phyloP scores from a whole-genome alignment of 2,888 invertebrate species.

The Nineta flava region DNA sequence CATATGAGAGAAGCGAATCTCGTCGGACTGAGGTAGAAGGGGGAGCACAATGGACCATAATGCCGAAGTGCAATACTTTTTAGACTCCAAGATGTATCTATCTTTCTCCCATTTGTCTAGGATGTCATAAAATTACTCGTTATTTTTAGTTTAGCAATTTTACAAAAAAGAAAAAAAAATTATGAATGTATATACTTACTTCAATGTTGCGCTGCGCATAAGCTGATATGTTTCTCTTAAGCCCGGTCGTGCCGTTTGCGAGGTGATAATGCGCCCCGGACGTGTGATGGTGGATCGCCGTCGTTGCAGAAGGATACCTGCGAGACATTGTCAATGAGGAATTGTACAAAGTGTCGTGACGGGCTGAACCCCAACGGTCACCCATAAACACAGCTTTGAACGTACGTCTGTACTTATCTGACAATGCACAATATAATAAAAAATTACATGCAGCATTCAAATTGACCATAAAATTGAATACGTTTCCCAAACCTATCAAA shows the following conservation, averaged over 20 bases:
- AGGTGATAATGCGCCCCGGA: neutral
- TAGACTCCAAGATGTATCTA: too few species aligned
- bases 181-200: too few species aligned
- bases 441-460: constrained; percentile 65
- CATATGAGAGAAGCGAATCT: too few species aligned
- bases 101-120: too few species aligned
- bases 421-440: constrained; percentile 59
- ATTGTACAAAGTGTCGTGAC: constrained; percentile 19
- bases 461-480: constrained; percentile 52
- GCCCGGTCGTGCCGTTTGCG: constrained; percentile 9
- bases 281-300: neutral
- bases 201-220: constrained; percentile 28
- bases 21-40: too few species aligned
- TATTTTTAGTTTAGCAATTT: too few species aligned
- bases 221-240: constrained; percentile 21
- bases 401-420: constrained; percentile 54
- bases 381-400: constrained; percentile 22
- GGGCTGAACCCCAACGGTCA: constrained; percentile 14
- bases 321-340: constrained; percentile 2
- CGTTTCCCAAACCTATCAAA: constrained; percentile 41
- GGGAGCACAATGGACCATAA: too few species aligned
- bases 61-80: too few species aligned
- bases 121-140: too few species aligned
- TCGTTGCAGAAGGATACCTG: neutral
- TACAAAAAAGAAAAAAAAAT: too few species aligned